These are phyloP conservation scores for Sarcophaga caerulescens DNA, from an alignment of 2,888 invertebrate genomes.

Conservation along the genomic window DNA sequence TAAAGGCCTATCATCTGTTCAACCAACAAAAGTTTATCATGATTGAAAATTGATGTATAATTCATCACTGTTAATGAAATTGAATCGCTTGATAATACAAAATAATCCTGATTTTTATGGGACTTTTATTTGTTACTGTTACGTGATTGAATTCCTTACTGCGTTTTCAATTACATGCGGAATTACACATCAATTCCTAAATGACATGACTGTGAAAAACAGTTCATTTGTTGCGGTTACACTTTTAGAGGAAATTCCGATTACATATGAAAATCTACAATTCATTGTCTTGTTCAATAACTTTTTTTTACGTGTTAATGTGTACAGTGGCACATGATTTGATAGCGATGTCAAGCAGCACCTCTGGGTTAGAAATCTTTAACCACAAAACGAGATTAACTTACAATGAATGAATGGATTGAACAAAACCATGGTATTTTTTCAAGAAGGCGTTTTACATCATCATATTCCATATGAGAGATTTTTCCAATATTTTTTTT, in stretches of 20 bases:
- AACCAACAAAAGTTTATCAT: too few species aligned
- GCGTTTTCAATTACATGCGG: background rate
- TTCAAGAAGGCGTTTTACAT: slow-evolving; percentile 39
- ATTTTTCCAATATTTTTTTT: slow-evolving; percentile 5
- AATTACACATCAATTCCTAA: background rate
- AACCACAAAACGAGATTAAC: background rate
- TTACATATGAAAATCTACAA: background rate
- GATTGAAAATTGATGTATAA: too few species aligned
- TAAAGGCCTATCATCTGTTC: too few species aligned
- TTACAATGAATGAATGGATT: too few species aligned
- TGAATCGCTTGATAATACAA: too few species aligned
- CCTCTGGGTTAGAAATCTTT: background rate
- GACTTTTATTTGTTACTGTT: background rate
- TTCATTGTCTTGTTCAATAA: background rate
- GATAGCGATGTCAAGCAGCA: background rate
- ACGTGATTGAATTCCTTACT: too few species aligned
- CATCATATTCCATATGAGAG: slow-evolving; percentile 30
- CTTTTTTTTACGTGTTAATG: too few species aligned
- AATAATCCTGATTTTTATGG: too few species aligned
- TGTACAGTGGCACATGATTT: background rate
- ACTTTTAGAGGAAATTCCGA: background rate
- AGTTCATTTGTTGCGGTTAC: background rate
- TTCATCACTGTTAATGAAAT: too few species aligned
- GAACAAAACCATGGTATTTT: background rate
- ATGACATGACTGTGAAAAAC: background rate